Base-by-base conservation (phyloP, 2,888 invertebrate species). In the Lomographa bimaculata region DNA sequence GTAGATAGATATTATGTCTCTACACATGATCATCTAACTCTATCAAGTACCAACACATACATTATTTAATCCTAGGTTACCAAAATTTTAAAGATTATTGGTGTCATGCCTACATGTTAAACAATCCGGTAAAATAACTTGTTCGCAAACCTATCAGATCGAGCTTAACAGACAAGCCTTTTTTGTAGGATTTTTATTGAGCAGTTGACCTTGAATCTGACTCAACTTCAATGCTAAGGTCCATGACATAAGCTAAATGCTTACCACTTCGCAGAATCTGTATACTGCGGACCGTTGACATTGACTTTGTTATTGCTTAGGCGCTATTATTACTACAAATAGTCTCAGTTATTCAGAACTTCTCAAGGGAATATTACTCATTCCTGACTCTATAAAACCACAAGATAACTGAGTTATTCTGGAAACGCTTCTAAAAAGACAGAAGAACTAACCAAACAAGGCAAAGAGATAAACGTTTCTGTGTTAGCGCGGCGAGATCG, bases 171-270 rank as follows among this genome's bases (percentile, higher is more conserved):
- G 46, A 37, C 24, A 51, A n/a, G n/a, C 32, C 47, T 33, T 32
- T 20, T 18, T 23, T 9, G 26, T 27, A 10, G n/a, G 4, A 26
- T 19, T 30, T 30, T 34, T 35, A 25, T 19, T 18, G 24, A 41
- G 64, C 50, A 26, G 74, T 62, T 67, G 60, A 57, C 81, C 82
- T 81, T 81, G 79, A 64, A 55, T 40, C 38, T 42, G 52, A 47
- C 45, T 40, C 60, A 56, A 58, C 56, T 61, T 60, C 50, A 57
- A 53, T 54, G 51, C 51, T 49, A 62, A 76, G 77, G 73, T 79
- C 62, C 58, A 63, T 58, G 70, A 66, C 79, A 73, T 73, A 67
- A 74, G 19, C 19, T 36, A 34, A 32, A 38, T 19, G 18, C 10
- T 26, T 28, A 14, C 23, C 67, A 56, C 50, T 60, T 43, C 54